Conservation (phyloP, 1,140 invertebrate species). For the Dendrolimus kikuchii region DNA sequence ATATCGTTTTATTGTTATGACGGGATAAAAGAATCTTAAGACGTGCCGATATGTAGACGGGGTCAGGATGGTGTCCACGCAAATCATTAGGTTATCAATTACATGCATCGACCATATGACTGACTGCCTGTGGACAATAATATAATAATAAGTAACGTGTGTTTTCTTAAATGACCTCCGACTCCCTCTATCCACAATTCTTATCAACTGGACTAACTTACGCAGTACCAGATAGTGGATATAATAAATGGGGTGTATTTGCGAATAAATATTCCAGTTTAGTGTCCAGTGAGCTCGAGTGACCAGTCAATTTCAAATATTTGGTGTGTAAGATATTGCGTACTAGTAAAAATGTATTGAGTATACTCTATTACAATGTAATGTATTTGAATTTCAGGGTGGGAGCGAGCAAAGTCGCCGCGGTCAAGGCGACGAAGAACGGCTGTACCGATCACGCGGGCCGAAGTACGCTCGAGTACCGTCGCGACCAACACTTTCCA, state of each 20-base stretch:
- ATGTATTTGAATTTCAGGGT: constrained; percentile 37
- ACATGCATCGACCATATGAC: constrained; percentile 52
- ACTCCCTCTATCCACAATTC: constrained; percentile 40
- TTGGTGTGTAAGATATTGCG: constrained; percentile 11
- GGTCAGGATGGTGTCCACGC: constrained; percentile 35
- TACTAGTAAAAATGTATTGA: background rate
- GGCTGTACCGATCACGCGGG: constrained; percentile 44
- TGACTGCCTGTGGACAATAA: constrained; percentile 9
- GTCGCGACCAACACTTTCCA: constrained; percentile 57
- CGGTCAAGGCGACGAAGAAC: constrained; percentile 54
- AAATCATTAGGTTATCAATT: constrained; percentile 51
- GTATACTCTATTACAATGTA: background rate
- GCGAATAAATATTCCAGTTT: constrained; percentile 49
- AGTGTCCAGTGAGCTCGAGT: constrained; percentile 31
- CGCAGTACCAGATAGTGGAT: constrained; percentile 58
- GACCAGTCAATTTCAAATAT: constrained; percentile 16
- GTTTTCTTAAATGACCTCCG: constrained; percentile 54
- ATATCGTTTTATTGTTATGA: too few species aligned
- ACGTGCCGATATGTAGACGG: constrained; percentile 14
- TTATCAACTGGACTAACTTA: constrained; percentile 51
- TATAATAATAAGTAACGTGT: constrained; percentile 41
- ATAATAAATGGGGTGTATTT: constrained; percentile 62
- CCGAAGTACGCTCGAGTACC: constrained; percentile 66
- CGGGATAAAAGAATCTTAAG: too few species aligned
- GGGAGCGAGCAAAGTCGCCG: constrained; percentile 51